These are phyloP conservation scores for Campylomormyrus tamandua DNA, from an alignment of 2,113 vertebrate genomes.

Conservation along the genomic window DNA sequence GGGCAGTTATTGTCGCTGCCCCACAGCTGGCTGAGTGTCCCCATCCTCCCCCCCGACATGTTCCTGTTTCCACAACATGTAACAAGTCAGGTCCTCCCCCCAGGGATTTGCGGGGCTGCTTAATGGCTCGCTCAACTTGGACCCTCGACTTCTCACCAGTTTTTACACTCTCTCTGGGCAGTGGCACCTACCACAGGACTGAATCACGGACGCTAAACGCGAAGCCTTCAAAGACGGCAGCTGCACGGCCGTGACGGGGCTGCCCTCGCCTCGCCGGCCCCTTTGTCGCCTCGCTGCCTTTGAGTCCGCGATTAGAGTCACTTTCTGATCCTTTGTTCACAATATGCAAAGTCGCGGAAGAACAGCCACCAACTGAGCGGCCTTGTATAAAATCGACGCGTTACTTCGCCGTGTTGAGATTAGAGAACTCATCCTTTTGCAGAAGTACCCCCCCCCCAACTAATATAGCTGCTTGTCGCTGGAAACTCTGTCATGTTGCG, in stretches of 20 bases:
- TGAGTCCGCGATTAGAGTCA: background rate
- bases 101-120: conserved; percentile 37
- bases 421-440: background rate
- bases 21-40: conserved; percentile 22
- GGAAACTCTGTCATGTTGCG: background rate
- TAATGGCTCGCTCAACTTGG: conserved; percentile 40
- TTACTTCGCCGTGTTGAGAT: background rate
- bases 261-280: background rate
- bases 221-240: conserved; percentile 41
- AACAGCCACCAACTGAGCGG: conserved; percentile 47
- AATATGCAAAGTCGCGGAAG: conserved; percentile 30
- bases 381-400: conserved; percentile 27
- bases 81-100: conserved; percentile 12
- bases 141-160: background rate
- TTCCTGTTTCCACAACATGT: conserved; percentile 34
- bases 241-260: background rate
- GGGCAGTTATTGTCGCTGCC: background rate
- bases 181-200: conserved; percentile 25
- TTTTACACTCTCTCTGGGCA: background rate
- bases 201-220: conserved; percentile 36
- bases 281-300: background rate
- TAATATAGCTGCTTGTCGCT: conserved; percentile 10
- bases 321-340: background rate
- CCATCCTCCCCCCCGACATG: conserved; percentile 27
- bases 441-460: conserved; percentile 16